phyloP scores from a whole-genome alignment of 2,888 invertebrate species.

The Metacarcinus magister region DNA sequence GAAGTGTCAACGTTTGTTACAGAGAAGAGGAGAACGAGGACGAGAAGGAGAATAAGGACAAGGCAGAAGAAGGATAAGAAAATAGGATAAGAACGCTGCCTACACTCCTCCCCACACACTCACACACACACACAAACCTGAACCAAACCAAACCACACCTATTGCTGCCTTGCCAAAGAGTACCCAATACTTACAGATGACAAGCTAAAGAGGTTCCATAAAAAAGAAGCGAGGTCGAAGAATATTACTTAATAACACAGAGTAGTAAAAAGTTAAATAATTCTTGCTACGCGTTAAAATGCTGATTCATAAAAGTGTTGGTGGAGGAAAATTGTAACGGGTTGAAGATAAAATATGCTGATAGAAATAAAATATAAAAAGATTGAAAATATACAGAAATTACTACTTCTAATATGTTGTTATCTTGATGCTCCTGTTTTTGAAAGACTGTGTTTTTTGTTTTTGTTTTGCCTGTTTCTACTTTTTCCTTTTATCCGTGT shows the following conservation, averaged over 20 bases:
- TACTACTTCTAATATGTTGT: neutral
- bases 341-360: neutral
- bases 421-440: neutral
- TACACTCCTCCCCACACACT: neutral
- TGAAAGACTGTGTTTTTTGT: neutral
- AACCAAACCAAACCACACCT: neutral
- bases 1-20: neutral
- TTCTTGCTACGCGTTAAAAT: neutral
- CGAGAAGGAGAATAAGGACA: neutral
- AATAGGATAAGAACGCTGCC: neutral
- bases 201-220: neutral
- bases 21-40: neutral
- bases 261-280: neutral
- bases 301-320: too few species aligned
- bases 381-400: neutral
- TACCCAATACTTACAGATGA: neutral
- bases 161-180: neutral
- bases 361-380: neutral
- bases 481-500: neutral
- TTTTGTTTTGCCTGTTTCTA: neutral
- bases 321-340: neutral
- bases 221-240: neutral
- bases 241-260: neutral
- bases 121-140: slow-evolving; percentile 28
- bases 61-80: neutral